Conservation (phyloP, 1,140 invertebrate species). For the Plutomurus gul region DNA sequence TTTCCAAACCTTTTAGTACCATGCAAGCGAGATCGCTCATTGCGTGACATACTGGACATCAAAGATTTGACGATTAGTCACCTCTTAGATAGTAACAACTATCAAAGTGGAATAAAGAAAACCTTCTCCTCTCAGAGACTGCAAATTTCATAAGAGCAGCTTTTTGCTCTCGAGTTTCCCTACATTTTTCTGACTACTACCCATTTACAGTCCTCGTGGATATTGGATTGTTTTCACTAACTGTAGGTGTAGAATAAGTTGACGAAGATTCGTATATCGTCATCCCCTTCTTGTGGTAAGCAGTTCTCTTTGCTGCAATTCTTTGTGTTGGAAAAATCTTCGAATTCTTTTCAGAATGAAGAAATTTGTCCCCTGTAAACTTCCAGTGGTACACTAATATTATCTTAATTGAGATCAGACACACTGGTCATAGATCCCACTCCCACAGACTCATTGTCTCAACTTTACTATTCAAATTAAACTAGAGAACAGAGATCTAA, state of each 20-base stretch:
- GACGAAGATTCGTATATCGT: conserved; percentile 7
- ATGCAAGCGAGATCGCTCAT: not conserved
- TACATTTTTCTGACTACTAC: conserved; percentile 17
- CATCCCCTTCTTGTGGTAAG: not conserved
- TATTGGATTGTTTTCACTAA: not conserved
- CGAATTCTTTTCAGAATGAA: no score
- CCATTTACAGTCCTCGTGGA: not conserved
- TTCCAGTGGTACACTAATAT: no score
- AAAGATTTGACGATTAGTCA: not conserved
- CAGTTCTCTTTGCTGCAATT: not conserved
- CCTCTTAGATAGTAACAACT: not conserved
- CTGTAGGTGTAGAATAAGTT: not conserved
- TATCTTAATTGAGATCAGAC: no score
- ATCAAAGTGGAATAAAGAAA: not conserved
- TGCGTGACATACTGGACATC: conserved; percentile 1
- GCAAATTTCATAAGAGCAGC: conserved; percentile 16
- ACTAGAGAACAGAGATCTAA: no score
- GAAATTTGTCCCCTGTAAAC: no score
- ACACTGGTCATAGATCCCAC: no score
- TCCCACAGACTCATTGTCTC: no score
- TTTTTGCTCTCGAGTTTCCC: not conserved
- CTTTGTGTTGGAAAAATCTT: no score
- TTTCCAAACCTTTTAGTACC: not conserved
- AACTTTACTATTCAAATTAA: no score
- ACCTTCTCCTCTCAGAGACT: no score